Evolutionary conservation across 2,888 invertebrate species (phyloP).

Genomic region (Xylophagus ater): DNA sequence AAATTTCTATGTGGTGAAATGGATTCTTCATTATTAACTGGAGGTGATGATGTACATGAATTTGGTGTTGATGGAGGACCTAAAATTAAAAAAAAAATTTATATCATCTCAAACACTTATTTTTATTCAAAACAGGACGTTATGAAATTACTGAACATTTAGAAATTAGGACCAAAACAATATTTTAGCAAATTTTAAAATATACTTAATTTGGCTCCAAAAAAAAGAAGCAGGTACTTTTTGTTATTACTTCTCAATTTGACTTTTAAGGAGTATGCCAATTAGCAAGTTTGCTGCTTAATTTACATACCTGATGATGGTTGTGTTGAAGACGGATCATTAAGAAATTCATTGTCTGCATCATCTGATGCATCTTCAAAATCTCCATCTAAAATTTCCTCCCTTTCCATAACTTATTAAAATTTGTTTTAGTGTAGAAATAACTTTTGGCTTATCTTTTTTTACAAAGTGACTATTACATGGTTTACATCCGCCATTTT

Average conservation of each 20-base stretch:
- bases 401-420: slow-evolving; percentile 28
- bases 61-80: slow-evolving; percentile 57
- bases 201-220: too few species aligned
- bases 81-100: slow-evolving; percentile 6
- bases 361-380: slow-evolving; percentile 64
- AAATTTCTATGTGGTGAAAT: slow-evolving; percentile 41
- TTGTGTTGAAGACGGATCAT: slow-evolving; percentile 42
- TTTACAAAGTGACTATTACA: too few species aligned
- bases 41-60: slow-evolving; percentile 50
- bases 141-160: not conserved
- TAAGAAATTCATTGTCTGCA: slow-evolving; percentile 53
- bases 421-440: too few species aligned
- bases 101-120: slow-evolving; percentile 3
- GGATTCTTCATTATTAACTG: slow-evolving; percentile 46
- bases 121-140: not conserved
- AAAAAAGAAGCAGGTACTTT: too few species aligned
- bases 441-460: too few species aligned
- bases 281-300: not conserved
- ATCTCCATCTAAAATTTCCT: slow-evolving; percentile 54
- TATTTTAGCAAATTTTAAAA: too few species aligned
- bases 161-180: too few species aligned
- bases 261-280: not conserved
- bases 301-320: slow-evolving; percentile 16
- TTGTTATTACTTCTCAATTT: too few species aligned
- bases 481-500: slow-evolving; percentile 14